Base-by-base conservation (phyloP, 64 coral and sea anemone species). In the Catalaphyllia jardinei region DNA sequence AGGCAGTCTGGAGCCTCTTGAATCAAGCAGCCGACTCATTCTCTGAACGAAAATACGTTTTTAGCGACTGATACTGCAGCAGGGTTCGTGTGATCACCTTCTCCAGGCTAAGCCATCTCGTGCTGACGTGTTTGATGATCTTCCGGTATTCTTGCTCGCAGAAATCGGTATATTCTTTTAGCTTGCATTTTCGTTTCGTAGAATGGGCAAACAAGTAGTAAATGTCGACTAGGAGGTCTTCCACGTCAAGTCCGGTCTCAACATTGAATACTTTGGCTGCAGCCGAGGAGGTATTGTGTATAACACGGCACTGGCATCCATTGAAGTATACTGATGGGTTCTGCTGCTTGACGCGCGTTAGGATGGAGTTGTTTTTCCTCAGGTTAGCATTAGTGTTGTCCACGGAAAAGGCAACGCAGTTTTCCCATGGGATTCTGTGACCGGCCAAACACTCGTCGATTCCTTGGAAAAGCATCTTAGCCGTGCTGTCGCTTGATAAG, bases 251-350 rank as follows among this genome's bases (percentile, higher is more conserved):
- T 15, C 72, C 35, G 0, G 60, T 78, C 67, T n/a, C 63, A 54
- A n/a, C 75, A 46, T 29, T 52, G 35, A 94, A 83, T 38, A 60
- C 93, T 73, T 52, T 42, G 39, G 71, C 42, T 86, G 73, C 93
- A 69, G 54, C 72, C 2, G 46, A 19, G 20, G 93, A 76, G 6
- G 93, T 90, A 71, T 90, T 94, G 62, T 94, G 88, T 11, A 94
- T 80, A 55, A 90, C 80, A 62, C 90, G 93, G 27, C 93, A 94
- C 24, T 75, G 93, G 88, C 93, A 90, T n/a, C 93, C 82, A 85
- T 60, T 94, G 81, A 94, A 90, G 52, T 85, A 90, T 19, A 94
- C 88, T 28, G 82, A 31, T 42, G 29, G 13, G 71, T 94, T 90
- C 20, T 85, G 22, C 17, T 11, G 71, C 74, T 86, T 67, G 9